A percentile compares a stretch with the other conserved stretches of the same genome.
Conservation (phyloP, 2,113 vertebrate species). For the Entomyzon cyanotis region DNA sequence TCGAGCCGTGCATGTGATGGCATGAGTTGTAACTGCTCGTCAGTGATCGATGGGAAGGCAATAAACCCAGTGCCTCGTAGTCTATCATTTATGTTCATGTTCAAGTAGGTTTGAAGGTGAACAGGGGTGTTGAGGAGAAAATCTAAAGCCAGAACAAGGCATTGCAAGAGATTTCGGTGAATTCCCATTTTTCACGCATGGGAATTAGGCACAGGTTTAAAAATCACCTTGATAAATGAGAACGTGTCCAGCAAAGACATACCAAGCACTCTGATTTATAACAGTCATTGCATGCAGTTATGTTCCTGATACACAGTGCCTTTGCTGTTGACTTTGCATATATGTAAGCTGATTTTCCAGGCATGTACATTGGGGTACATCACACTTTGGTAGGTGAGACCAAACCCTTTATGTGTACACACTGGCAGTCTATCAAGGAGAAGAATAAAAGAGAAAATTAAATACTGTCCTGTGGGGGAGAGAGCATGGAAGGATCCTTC, state of each 20-base stretch:
- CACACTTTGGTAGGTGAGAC: neutral
- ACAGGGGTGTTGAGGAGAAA: neutral
- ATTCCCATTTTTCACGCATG: neutral
- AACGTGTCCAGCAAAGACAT: slow-evolving; percentile 5
- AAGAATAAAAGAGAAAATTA: slow-evolving; percentile 47
- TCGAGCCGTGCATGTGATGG: neutral
- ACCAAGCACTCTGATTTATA: slow-evolving; percentile 35
- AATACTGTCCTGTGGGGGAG: neutral
- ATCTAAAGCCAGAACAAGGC: slow-evolving; percentile 14
- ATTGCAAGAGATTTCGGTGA: slow-evolving; percentile 16
- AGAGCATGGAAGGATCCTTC: neutral
- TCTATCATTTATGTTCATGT: neutral
- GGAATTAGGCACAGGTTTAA: slow-evolving; percentile 29
- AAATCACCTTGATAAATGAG: slow-evolving; percentile 52
- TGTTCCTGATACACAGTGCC: neutral
- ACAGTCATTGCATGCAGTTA: slow-evolving; percentile 6
- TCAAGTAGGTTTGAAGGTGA: slow-evolving; percentile 57
- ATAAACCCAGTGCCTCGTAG: neutral
- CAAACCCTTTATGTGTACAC: neutral
- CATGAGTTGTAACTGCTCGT: neutral
- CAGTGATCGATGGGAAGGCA: neutral
- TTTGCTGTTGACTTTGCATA: slow-evolving; percentile 17
- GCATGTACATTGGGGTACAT: neutral
- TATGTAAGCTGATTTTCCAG: slow-evolving; percentile 5
- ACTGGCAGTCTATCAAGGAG: neutral